Evolutionary conservation across 2,888 invertebrate genomes (phyloP).

Genomic region (Himalopsyche japonica): DNA sequence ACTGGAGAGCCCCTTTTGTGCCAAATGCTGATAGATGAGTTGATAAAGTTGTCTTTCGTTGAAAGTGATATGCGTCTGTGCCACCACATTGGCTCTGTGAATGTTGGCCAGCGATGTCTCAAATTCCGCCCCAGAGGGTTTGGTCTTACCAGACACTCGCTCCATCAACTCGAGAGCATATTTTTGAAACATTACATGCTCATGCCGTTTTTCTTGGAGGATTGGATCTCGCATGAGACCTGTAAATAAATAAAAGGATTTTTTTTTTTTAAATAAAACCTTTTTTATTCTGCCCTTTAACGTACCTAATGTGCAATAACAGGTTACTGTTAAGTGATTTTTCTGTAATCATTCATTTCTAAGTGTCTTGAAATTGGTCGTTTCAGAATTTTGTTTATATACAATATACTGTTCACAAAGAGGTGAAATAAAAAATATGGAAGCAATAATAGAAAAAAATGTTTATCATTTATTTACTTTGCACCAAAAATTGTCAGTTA

Average conservation of each 20-base stretch:
- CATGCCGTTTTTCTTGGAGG: constrained; percentile 91
- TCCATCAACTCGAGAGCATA: constrained; percentile 90
- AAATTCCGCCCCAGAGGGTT: constrained; percentile 72
- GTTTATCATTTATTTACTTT: no score
- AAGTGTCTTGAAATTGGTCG: no score
- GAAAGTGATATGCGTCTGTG: constrained; percentile 93
- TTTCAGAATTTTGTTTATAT: no score
- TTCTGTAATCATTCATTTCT: no score
- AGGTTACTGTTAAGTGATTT: no score
- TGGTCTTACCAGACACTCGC: constrained; percentile 85
- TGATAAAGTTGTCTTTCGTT: constrained; percentile 92
- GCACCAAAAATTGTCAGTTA: no score
- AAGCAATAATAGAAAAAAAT: no score
- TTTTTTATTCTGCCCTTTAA: no score
- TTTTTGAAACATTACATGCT: constrained; percentile 94
- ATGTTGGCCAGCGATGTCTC: constrained; percentile 88
- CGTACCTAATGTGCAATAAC: no score
- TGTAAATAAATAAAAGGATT: constrained; percentile 48
- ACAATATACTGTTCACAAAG: no score
- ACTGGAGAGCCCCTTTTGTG: constrained; percentile 72
- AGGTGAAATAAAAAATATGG: no score
- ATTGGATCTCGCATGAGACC: constrained; percentile 95
- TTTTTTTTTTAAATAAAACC: background rate
- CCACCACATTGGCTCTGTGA: constrained; percentile 92
- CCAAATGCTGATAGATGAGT: constrained; percentile 86